Evolutionary conservation across 2,888 invertebrate species (phyloP), one percentile per base, ranked within the genome.

Genomic region (Chrysomela aeneicollis): DNA sequence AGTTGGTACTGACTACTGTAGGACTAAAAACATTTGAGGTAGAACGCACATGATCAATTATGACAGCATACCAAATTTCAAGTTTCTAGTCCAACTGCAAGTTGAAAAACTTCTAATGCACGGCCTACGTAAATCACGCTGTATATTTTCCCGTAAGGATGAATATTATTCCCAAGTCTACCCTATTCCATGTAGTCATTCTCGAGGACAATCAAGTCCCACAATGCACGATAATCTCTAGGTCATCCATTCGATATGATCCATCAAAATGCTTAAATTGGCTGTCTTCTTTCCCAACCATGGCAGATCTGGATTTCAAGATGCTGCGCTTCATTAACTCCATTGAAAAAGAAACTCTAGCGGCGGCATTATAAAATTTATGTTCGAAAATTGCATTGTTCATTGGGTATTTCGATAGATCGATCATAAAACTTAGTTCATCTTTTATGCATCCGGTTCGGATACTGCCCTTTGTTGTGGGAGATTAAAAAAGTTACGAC

Each of bases 371-470:
- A 42, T 53, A 53, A 63, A 64, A 65, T 73, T 73, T 70, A 71
- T 73, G 71, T 71, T 68, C 57, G 63, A 71, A 68, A 71, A 73
- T 69, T 72, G 71, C 72, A 74, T 72, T 71, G 73, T 72, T 72
- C 71, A 72, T 74, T 74, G 72, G 70, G 3, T 71, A 71, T 66
- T 72, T 65, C 61, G 52, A 67, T 65, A 60, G 52, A 67, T 67
- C 61, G 63, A 68, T 67, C 65, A 30, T 59, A 64, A 68, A 68
- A 49, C 42, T 42, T 64, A 59, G 66, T 53, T 66, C 59, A 52
- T 62, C 63, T 63, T 60, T 62, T 54, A 65, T 61, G 59, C 57
- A 65, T 61, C 30, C 57, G 52, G 21, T 57, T 42, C 52, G 21
- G 58, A 52, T 30, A 37, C 51, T 15, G 47, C 32, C 52, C 63